These are phyloP conservation scores for Yponomeuta sedellus DNA, from an alignment of 2,888 invertebrate species.

Conservation along the genomic window DNA sequence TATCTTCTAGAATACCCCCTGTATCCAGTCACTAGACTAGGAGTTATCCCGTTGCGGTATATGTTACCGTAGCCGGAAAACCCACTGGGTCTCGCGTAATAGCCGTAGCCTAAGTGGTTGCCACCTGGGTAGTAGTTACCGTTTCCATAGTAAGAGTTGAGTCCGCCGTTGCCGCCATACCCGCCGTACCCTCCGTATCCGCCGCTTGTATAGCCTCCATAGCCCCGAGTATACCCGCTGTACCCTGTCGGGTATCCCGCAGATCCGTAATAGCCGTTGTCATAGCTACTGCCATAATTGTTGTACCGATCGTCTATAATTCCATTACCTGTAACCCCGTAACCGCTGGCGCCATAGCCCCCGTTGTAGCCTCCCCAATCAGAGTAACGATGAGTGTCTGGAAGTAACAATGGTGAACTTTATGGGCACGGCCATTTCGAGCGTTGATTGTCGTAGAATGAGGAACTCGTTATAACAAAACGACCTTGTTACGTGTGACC, in stretches of 20 bases:
- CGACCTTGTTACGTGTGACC: not conserved
- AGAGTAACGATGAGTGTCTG: constrained; percentile 43
- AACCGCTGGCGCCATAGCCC: constrained; percentile 29
- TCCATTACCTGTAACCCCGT: constrained; percentile 40
- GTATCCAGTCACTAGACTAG: constrained; percentile 68
- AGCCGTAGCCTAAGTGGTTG: constrained; percentile 77
- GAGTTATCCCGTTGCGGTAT: constrained; percentile 61
- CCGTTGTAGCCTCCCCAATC: constrained; percentile 58
- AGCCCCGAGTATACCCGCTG: constrained; percentile 19
- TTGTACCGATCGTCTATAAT: constrained; percentile 45
- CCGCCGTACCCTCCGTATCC: constrained; percentile 75
- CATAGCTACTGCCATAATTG: constrained; percentile 27
- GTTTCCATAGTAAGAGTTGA: constrained; percentile 76
- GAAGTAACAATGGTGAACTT: constrained; percentile 22
- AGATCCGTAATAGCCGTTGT: constrained; percentile 21
- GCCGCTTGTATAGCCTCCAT: constrained; percentile 22
- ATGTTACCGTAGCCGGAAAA: constrained; percentile 48
- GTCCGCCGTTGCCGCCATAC: constrained; percentile 77
- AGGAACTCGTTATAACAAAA: not conserved
- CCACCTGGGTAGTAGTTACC: constrained; percentile 74
- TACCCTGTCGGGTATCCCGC: constrained; percentile 25
- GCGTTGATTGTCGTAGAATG: not conserved
- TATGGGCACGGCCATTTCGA: not conserved
- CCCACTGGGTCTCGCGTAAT: constrained; percentile 49
- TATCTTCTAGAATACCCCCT: constrained; percentile 64